Base-by-base conservation (phyloP, 1,140 invertebrate genomes). In the Zaprionus kolodkinae region DNA sequence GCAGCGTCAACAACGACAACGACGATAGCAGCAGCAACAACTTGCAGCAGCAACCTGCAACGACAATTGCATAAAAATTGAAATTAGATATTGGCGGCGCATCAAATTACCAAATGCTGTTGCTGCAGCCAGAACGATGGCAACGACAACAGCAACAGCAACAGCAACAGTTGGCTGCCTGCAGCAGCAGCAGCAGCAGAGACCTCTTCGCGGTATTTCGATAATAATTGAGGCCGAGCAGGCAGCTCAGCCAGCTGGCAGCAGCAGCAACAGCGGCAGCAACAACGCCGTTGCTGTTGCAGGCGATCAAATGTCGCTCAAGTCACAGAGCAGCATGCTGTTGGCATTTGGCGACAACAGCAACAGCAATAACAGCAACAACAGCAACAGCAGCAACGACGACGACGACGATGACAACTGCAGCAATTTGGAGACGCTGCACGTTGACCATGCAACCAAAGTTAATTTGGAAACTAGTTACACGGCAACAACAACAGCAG, bases 391-490 rank as follows among this genome's bases (percentile, higher is more conserved):
- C 64, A 50, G 55, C 56, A 48, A 48, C 48, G 27, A 55, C 25
- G 57, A 35, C 33, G 10, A 35, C 33, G 33, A 35, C 33, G 33
- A 35, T 9, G 4, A 30, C 27, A 5, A 30, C 27, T 2, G 43
- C 52, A 61, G 48, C 57, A 75, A 72, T 70, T 57, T 56, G 56
- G 43, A 75, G 62, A 72, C 67, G 73, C 63, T 64, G 35, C 69
- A 68, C 38, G 52, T 68, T 61, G 72, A 75, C 67, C 72, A 63
- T 66, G 54, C 76, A 80, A 77, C 52, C 64, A 80, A 80, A 79
- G 80, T 83, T 72, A 65, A 83, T 86, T 86, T 88, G 68, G 84
- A 88, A 88, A 86, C 84, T 54, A 87, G 83, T 86, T 86, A 57
- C 84, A 67, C 66, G 74, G 72, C 63, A 36, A 63, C 70, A 67